Base-by-base conservation (phyloP, 2,797 vertebrate genomes). In the Phrynocephalus forsythii region DNA sequence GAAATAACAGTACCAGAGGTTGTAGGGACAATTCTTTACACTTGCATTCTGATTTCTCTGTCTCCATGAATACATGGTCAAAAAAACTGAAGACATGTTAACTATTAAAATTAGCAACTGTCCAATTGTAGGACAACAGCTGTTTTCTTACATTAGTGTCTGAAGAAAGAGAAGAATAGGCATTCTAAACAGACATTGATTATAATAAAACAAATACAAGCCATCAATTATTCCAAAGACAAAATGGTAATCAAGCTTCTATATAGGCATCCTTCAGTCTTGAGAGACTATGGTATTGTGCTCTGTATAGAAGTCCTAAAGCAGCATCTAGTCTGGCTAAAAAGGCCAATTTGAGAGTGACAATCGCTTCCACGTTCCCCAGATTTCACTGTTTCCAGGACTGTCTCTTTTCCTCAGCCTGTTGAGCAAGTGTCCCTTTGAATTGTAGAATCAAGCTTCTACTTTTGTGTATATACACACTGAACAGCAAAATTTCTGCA, bases 161-260 rank as follows among this genome's bases (percentile, higher is more conserved):
- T 78, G 7, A n/a, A 15, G 3, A 0, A n/a, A 79, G 48, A 28
- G 67, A 28, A 68, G 6, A 44, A 30, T 5, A 38, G 20, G 44
- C 15, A 63, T 69, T 72, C 8, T 68, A 84, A 82, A 87, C 24
- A 22, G 30, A 82, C n/a, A 77, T 68, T 77, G 48, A 26, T 78
- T 78, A 50, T 52, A 5, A 63, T 18, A n/a, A n/a, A 44, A 76
- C 63, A 84, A 84, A 76, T 63, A 84, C n/a, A 48, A 75, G 22
- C 10, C 56, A 56, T 18, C 48, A 76, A 13, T 30, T 24, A 56
- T 88, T 48, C 68, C 44, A 72, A 20, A 84, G 63, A 73, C 44
- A 81, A 85, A 33, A 50, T 75, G 28, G 15, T 22, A 4, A 26
- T 6, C 44, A 81, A 81, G 26, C 30, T 66, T 50, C 48, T 60